These are phyloP conservation scores for Sorex maritimensis DNA, from an alignment of 2,797 vertebrate species.

Conservation along the genomic window DNA sequence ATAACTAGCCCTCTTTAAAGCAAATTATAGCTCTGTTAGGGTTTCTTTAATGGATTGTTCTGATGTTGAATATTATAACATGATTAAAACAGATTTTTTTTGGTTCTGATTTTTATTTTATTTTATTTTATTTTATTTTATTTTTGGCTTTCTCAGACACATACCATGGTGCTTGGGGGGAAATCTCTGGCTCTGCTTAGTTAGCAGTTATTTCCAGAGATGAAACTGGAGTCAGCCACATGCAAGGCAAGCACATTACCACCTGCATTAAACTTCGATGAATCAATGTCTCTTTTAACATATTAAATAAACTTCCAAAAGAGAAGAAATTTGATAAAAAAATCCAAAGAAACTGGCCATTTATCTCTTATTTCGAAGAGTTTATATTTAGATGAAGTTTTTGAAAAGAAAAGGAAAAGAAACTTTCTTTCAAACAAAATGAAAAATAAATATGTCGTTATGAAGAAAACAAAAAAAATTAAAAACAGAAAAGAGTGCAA, in stretches of 20 bases:
- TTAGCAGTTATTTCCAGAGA: too few relatives aligned
- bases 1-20: slow-evolving; percentile 9
- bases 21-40: background rate
- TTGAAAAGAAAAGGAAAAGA: background rate
- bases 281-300: background rate
- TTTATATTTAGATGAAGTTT: slow-evolving; percentile 17
- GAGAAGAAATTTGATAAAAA: background rate
- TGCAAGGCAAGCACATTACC: too few relatives aligned
- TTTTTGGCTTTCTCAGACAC: too few relatives aligned
- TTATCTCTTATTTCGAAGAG: background rate
- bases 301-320: slow-evolving; percentile 14
- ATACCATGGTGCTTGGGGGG: too few relatives aligned
- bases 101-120: too few relatives aligned
- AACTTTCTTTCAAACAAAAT: background rate
- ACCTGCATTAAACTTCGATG: too few relatives aligned
- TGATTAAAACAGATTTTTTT: slow-evolving; percentile 37
- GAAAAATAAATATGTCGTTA: background rate
- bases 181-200: too few relatives aligned
- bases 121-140: too few relatives aligned
- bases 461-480: slow-evolving; percentile 51
- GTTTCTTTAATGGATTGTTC: background rate
- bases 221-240: too few relatives aligned
- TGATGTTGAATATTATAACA: background rate
- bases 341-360: background rate
- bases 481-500: slow-evolving; percentile 8